phyloP scores from a whole-genome alignment of 2,113 vertebrate species.

The Lanius ludovicianus region DNA sequence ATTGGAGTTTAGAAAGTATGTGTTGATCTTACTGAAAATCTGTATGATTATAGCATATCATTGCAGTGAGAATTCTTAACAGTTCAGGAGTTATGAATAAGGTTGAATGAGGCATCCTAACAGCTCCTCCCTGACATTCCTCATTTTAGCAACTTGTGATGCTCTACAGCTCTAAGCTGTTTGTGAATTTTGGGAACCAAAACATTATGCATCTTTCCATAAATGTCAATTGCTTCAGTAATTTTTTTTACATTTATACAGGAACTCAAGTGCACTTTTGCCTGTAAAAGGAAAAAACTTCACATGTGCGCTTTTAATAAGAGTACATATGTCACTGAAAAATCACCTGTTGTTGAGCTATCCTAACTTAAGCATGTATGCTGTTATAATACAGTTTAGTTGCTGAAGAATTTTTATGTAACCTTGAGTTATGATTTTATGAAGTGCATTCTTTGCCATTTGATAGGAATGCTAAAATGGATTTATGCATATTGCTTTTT shows the following conservation, averaged over 20 bases:
- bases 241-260: not conserved
- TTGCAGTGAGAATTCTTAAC: not conserved
- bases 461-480: not conserved
- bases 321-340: not conserved
- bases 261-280: not conserved
- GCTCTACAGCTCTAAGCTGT: not conserved
- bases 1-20: not conserved
- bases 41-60: not conserved
- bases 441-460: not conserved
- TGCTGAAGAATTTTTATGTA: not conserved
- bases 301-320: fast-evolving
- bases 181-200: not conserved
- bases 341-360: not conserved
- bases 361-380: not conserved
- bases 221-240: not conserved
- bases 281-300: not conserved
- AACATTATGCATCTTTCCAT: not conserved
- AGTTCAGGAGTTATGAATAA: not conserved
- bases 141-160: not conserved
- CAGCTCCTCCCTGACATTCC: not conserved
- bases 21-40: not conserved
- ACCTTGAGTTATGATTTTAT: not conserved
- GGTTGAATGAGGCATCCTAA: not conserved
- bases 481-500: not conserved
- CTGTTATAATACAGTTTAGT: not conserved